Evolutionary conservation across 2,797 vertebrate genomes (phyloP).

Genomic region (Spizella passerina): DNA sequence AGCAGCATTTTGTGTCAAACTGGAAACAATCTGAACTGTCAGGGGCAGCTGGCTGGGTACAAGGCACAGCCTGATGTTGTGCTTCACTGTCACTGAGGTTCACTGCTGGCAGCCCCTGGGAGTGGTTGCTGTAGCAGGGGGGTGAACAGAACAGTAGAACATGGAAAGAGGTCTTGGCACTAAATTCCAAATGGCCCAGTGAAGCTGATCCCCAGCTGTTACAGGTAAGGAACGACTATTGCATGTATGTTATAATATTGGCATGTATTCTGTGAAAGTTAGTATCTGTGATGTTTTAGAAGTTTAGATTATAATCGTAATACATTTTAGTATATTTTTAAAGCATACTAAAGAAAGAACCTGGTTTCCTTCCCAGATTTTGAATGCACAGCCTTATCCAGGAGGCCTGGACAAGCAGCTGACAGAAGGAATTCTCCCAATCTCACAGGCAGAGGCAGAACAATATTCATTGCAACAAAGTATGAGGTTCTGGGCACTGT

Average conservation of each 20-base stretch:
- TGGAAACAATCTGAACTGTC: neutral
- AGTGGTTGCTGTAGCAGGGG: neutral
- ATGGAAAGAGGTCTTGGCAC: neutral
- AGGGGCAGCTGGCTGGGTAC: neutral
- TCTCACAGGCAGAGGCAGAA: neutral
- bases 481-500: neutral
- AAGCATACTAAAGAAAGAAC: neutral
- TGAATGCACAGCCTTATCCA: neutral
- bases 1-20: neutral
- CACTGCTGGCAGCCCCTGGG: neutral
- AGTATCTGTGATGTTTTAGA: neutral
- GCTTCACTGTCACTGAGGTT: neutral
- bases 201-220: neutral
- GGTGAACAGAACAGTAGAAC: neutral
- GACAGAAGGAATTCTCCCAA: neutral
- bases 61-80: neutral
- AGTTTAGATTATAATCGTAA: neutral
- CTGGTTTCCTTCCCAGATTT: neutral
- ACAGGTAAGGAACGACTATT: neutral
- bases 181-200: neutral
- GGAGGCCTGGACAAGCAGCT: neutral
- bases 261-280: neutral
- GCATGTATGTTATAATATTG: neutral
- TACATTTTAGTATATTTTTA: neutral
- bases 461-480: neutral